These are phyloP conservation scores for Carcinoscorpius rotundicauda DNA, from an alignment of 1,140 invertebrate genomes.

Conservation along the genomic window DNA sequence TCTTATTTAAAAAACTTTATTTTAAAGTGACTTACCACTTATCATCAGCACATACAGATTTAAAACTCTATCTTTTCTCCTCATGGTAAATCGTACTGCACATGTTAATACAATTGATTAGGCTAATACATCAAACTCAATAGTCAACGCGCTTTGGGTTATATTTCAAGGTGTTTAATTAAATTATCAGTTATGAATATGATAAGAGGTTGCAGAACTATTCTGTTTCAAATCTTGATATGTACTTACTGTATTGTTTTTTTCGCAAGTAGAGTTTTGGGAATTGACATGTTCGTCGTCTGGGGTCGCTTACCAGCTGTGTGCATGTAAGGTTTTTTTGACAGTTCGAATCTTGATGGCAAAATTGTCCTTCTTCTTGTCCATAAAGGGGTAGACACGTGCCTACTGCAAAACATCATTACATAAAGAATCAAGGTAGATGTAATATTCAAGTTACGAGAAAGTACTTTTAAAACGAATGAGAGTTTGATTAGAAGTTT, in stretches of 20 bases:
- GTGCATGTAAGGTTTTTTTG: conserved; percentile 56
- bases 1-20: not conserved
- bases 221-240: not conserved
- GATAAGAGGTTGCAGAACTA: not conserved
- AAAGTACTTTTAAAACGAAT: too few species aligned
- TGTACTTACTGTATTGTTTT: conserved; percentile 58
- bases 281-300: conserved; percentile 53
- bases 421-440: too few species aligned
- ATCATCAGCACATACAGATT: too few species aligned
- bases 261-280: conserved; percentile 35
- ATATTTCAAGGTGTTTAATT: conserved; percentile 1
- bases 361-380: conserved; percentile 57
- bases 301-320: conserved; percentile 30
- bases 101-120: too few species aligned
- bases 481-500: too few species aligned
- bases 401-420: conserved; percentile 38
- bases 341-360: conserved; percentile 57
- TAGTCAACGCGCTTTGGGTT: conserved; percentile 1
- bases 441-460: too few species aligned
- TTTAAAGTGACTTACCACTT: too few species aligned
- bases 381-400: conserved; percentile 57
- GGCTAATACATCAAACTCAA: not conserved
- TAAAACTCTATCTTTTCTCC: too few species aligned
- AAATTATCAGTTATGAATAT: not conserved
- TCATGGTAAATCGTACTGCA: too few species aligned